phyloP scores from a whole-genome alignment of 2,113 vertebrate species.

The Callocephalon fimbriatum region DNA sequence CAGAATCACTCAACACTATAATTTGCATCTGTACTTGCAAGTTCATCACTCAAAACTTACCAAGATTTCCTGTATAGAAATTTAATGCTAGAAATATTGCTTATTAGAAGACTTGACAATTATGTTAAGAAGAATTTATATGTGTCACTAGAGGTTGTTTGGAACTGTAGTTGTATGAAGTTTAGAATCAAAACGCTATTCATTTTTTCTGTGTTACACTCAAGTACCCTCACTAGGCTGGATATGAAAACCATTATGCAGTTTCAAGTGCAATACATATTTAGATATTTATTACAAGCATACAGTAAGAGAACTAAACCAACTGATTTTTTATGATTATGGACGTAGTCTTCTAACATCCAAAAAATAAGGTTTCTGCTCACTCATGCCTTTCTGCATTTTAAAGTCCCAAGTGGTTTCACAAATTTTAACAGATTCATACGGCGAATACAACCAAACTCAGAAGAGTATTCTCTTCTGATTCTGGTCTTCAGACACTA shows the following conservation, averaged over 20 bases:
- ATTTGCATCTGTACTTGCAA: not conserved
- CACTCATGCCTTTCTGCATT: not conserved
- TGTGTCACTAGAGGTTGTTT: not conserved
- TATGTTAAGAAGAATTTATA: not conserved
- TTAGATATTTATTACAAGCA: not conserved
- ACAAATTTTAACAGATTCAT: not conserved
- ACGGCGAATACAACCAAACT: not conserved
- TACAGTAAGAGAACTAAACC: not conserved
- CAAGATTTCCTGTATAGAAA: not conserved
- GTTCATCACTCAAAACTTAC: not conserved
- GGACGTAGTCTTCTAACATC: not conserved
- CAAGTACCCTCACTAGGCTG: not conserved
- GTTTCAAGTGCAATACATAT: not conserved
- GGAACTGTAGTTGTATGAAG: not conserved
- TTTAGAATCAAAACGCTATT: not conserved
- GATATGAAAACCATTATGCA: not conserved
- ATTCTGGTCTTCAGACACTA: not conserved
- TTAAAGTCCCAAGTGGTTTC: not conserved
- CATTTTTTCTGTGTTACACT: not conserved
- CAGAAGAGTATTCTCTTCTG: not conserved
- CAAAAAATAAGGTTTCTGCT: not conserved
- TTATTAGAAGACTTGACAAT: not conserved
- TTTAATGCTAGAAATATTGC: not conserved
- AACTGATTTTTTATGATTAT: not conserved
- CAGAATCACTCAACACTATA: not conserved